Evolutionary conservation across 2,888 invertebrate species (phyloP).

Genomic region (Pseudococcus jackbeardsleyi): DNA sequence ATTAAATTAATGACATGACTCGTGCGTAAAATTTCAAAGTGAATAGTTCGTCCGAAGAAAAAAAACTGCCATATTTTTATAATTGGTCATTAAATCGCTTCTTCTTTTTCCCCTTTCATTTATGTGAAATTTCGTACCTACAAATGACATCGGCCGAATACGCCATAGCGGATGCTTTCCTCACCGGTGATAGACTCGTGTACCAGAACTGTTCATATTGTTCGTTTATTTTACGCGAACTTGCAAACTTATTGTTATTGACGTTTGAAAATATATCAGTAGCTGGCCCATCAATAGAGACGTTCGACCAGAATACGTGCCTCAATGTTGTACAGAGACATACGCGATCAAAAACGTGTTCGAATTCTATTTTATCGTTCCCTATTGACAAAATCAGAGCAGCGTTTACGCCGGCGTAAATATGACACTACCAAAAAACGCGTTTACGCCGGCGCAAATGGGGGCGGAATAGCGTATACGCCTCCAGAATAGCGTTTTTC

Average conservation of each 20-base stretch:
- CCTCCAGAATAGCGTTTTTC: too few species aligned
- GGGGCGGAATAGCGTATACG: too few species aligned
- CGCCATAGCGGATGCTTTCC: neutral
- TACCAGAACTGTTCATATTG: slow-evolving; percentile 29
- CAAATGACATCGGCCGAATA: slow-evolving; percentile 30
- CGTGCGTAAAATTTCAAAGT: slow-evolving; percentile 32
- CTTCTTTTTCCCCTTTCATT: neutral
- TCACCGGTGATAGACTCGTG: neutral
- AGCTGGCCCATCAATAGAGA: neutral
- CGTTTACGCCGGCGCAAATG: too few species aligned
- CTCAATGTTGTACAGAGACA: neutral
- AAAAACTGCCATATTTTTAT: slow-evolving; percentile 10
- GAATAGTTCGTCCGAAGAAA: neutral
- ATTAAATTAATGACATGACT: slow-evolving; percentile 31
- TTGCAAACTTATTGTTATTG: neutral
- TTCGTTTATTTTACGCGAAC: slow-evolving; percentile 38
- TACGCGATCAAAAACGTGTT: neutral
- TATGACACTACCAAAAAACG: too few species aligned
- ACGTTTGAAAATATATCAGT: neutral
- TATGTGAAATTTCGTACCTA: neutral
- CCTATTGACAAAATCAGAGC: too few species aligned
- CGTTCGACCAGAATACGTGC: neutral
- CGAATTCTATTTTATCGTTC: neutral
- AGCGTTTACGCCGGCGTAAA: too few species aligned
- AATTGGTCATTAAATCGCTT: slow-evolving; percentile 34